Evolutionary conservation across 2,113 vertebrate genomes (phyloP), one percentile per base, ranked within the genome.

Genomic region (Macroglossus sobrinus): DNA sequence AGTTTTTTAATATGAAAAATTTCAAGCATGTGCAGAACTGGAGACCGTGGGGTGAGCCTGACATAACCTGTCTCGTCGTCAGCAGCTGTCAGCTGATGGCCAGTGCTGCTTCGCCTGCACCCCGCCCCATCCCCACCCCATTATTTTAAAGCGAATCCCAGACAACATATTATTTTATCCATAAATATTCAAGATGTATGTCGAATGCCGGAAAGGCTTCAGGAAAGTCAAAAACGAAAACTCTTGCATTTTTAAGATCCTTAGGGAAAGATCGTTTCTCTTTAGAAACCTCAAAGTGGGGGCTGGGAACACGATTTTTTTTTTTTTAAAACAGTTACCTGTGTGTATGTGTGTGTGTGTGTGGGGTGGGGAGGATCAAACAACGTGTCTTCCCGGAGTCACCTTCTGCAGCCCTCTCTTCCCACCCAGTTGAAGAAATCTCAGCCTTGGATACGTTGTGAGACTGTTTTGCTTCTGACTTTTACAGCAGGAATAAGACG

Each of bases 101-200:
- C 45, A 0, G 0, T 28, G 4, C 21, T 38, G 33, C 71, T 16
- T 88, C 43, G 33, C 18, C 38, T 43, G 8, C 7, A 28, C 2
- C 45, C 28, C 5, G 2, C 12, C 30, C 1, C 30, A 7, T 18
- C 10, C 79, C 18, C 72, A 3, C n/a, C 11, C n/a, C 33, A 14
- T 50, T 79, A 43, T 63, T 93, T 57, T 92, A 24, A 91, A 87
- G 14, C 11, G 57, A 64, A 72, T 55, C 38, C 50, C 50, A 85
- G 28, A 18, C 16, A 40, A 4, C 13, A 0, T 55, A n/a, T 61
- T 61, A 47, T 33, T 85, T 85, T 40, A 63, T 66, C 79, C 47
- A 3, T 64, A 63, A 38, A 43, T 92, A 76, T 86, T 91, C 26
- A 80, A 13, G 38, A 30, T 21, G 2, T 5, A 2, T n/a, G 38